Conservation (phyloP, 1,140 invertebrate genomes). For the Calliopsis andreniformis region DNA sequence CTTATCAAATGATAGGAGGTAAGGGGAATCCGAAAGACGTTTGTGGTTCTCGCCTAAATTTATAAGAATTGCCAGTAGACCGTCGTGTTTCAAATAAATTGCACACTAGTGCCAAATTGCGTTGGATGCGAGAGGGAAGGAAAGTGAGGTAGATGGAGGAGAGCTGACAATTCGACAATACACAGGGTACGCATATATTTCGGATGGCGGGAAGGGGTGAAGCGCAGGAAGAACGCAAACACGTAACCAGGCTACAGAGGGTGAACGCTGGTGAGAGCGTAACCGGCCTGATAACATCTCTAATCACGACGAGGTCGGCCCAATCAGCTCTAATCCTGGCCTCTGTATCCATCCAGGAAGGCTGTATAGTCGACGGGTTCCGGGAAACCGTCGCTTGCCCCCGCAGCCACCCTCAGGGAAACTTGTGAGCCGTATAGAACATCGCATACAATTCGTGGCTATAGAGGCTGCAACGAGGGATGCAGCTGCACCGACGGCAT, state of each 20-base stretch:
- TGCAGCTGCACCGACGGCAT: conserved; percentile 61
- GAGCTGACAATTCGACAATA: conserved; percentile 30
- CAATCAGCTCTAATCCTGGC: conserved; percentile 80
- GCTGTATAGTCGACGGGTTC: conserved; percentile 73
- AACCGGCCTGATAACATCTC: conserved; percentile 79
- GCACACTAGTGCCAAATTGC: neutral
- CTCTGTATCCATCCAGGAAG: conserved; percentile 75
- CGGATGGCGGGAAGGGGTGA: conserved; percentile 15
- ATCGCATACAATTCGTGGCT: conserved; percentile 69
- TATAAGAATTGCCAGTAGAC: too few relatives aligned
- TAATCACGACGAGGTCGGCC: conserved; percentile 80
- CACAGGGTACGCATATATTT: conserved; percentile 24
- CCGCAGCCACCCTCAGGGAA: conserved; percentile 58
- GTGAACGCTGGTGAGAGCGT: conserved; percentile 73
- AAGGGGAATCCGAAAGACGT: too few relatives aligned
- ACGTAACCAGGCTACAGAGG: conserved; percentile 71
- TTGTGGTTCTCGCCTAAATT: too few relatives aligned
- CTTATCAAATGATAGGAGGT: too few relatives aligned
- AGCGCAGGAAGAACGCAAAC: conserved; percentile 74
- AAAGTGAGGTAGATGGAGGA: neutral
- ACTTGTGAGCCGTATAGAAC: conserved; percentile 73
- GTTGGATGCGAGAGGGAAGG: neutral
- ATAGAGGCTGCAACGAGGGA: conserved; percentile 50
- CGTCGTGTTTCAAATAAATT: too few relatives aligned
- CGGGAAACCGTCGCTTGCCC: conserved; percentile 71